Evolutionary conservation across 2,888 invertebrate species (phyloP).

Genomic region (Sabellastarte sp.): DNA sequence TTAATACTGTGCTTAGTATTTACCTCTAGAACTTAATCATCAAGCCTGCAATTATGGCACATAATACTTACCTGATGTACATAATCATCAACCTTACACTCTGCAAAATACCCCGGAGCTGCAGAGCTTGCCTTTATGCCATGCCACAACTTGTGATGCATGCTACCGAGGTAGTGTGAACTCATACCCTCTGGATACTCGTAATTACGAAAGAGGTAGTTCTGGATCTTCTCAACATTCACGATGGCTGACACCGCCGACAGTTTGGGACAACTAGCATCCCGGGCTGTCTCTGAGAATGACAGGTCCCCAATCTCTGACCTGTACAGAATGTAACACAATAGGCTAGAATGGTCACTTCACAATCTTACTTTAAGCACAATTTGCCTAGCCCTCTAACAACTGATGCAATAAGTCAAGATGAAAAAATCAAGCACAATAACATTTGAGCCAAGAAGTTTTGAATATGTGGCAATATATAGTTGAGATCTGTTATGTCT

Average conservation of each 20-base stretch:
- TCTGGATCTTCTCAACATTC: slow-evolving; percentile 43
- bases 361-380: too few species aligned
- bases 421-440: too few species aligned
- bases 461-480: too few species aligned
- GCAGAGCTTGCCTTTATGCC: slow-evolving; percentile 86
- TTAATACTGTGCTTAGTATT: too few species aligned
- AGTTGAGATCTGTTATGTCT: too few species aligned
- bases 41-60: too few species aligned
- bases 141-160: slow-evolving; percentile 71
- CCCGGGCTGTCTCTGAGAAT: slow-evolving; percentile 44
- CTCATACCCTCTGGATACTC: slow-evolving; percentile 64
- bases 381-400: too few species aligned
- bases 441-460: too few species aligned
- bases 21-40: too few species aligned
- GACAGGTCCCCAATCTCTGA: slow-evolving; percentile 23
- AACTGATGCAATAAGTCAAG: too few species aligned
- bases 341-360: too few species aligned
- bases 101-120: slow-evolving; percentile 88
- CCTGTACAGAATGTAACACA: too few species aligned
- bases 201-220: slow-evolving; percentile 78
- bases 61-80: slow-evolving; percentile 52
- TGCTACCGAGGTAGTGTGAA: slow-evolving; percentile 68
- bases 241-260: slow-evolving; percentile 45
- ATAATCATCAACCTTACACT: slow-evolving; percentile 41
- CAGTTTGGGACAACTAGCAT: slow-evolving; percentile 45